These are phyloP conservation scores for Bergia puertoricense DNA, from an alignment of 92 coral and sea anemone genomes.

Conservation along the genomic window DNA sequence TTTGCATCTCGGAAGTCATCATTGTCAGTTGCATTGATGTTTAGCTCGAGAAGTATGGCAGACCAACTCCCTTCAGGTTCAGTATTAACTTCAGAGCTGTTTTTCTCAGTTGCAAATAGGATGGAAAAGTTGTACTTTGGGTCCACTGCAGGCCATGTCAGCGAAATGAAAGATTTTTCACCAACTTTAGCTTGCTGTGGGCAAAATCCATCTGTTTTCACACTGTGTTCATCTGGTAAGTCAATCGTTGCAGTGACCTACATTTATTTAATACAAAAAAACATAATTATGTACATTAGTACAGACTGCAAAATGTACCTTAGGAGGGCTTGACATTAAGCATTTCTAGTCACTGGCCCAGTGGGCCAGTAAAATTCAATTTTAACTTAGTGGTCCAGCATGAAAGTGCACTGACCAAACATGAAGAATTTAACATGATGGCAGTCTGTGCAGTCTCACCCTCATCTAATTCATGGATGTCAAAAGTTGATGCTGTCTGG, in stretches of 20 bases:
- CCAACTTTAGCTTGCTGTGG: not conserved
- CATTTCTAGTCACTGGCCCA: too few relatives aligned
- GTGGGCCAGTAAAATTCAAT: too few relatives aligned
- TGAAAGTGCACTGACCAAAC: too few relatives aligned
- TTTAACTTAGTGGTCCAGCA: too few relatives aligned
- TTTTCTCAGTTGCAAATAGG: not conserved
- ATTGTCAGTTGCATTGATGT: not conserved
- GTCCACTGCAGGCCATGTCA: constrained; percentile 5
- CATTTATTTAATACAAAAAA: too few relatives aligned
- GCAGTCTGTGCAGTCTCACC: too few relatives aligned
- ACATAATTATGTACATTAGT: too few relatives aligned
- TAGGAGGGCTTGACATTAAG: too few relatives aligned
- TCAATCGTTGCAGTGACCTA: not conserved
- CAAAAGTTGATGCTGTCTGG: too few relatives aligned
- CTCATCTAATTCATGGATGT: too few relatives aligned
- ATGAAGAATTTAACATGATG: too few relatives aligned
- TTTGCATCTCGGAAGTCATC: not conserved
- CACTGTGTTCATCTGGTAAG: constrained; percentile 2
- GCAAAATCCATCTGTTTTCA: constrained; percentile 3
- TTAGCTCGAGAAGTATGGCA: not conserved
- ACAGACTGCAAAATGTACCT: too few relatives aligned
- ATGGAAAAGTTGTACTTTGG: constrained; percentile 28
- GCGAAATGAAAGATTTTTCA: constrained; percentile 1
- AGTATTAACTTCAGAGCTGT: not conserved
- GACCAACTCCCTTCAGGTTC: not conserved